These are phyloP conservation scores for Oryctolagus cuniculus DNA, from an alignment of 2,113 vertebrate species.

Conservation along the genomic window mOryCun1.1 NC_091444.1:36356001-36356500, in stretches of 20 bases:
- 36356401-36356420: not conserved
- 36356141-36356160: not conserved
- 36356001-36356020: not conserved
- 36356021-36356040: not conserved
- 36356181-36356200: not conserved
- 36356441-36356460: slow-evolving; percentile 52
- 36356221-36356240: fast-evolving
- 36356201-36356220: not conserved
- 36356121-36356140: not conserved
- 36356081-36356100: not conserved
- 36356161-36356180: not conserved
- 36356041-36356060: not conserved
- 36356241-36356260: not conserved
- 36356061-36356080: not conserved
- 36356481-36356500: not conserved
- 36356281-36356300: not conserved
- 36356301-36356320: no score
- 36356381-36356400: slow-evolving; percentile 37
- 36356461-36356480: not conserved
- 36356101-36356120: not conserved
- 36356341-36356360: fast-evolving
- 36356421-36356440: slow-evolving; percentile 21
- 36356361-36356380: not conserved
- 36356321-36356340: not conserved
- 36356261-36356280: not conserved